Evolutionary conservation across 2,888 invertebrate genomes (phyloP), one percentile per base, ranked within the genome.

Genomic region (Torymus tubicola): DNA sequence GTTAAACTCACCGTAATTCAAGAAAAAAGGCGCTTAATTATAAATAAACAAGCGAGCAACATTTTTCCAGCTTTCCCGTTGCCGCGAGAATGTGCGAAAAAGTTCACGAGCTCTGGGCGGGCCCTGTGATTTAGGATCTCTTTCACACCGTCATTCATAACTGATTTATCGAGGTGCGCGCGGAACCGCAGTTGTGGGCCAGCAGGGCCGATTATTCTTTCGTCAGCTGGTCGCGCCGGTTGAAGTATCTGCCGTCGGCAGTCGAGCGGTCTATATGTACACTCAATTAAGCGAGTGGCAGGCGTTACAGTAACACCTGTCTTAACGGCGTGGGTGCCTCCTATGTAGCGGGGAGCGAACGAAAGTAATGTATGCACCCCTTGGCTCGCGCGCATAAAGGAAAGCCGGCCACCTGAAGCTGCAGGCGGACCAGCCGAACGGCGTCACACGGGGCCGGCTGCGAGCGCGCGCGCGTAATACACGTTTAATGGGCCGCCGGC

Each of bases 351-450:
- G 14, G 70, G 52, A n/a, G 14, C 50, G 14, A 85, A 86, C 86
- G 85, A 86, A 87, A 88, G 85, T 90, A 90, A 90, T 90, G 89
- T 90, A 90, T 90, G 90, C 90, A 90, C 90, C 90, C 90, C 87
- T 87, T 87, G 81, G 72, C 78, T 79, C 68, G 52, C 69, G 82
- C 82, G 84, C 82, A 86, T 85, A 85, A 86, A 87, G 86, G 85
- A 85, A 85, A 86, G 85, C 87, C 86, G 86, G 42, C 42, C 42
- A 42, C 42, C 42, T 42, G 42, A 42, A 42, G 42, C 42, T 42
- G 42, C 42, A 82, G 83, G 84, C 84, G 86, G 87, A 88, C 89
- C 89, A 90, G 90, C 90, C 90, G 90, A 90, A 88, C 42, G 42
- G 88, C 89, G 88, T 89, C 88, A 89, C 88, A 86, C 89, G 85